These are phyloP conservation scores for Amblyjoppa proteus DNA, from an alignment of 2,888 invertebrate species.

Conservation along the genomic window DNA sequence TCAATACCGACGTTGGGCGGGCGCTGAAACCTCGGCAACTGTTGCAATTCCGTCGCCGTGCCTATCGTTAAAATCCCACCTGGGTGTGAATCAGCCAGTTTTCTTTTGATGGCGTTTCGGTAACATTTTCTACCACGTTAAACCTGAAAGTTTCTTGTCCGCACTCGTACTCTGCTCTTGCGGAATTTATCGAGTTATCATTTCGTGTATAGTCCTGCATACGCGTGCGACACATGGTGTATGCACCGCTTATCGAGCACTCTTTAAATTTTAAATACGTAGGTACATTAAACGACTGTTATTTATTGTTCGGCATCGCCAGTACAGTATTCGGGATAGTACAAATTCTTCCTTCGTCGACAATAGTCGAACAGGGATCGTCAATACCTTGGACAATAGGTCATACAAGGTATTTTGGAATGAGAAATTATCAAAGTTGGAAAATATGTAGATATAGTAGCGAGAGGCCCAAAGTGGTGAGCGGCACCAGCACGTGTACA, in stretches of 20 bases:
- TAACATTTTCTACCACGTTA: background rate
- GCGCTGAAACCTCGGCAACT: no score
- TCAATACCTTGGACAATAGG: no score
- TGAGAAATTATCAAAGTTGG: constrained; percentile 35
- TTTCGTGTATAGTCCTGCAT: background rate
- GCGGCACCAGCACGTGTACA: constrained; percentile 69
- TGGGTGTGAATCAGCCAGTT: no score
- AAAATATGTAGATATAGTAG: constrained; percentile 47
- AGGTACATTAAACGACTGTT: constrained; percentile 39
- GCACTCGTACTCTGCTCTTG: constrained; percentile 44
- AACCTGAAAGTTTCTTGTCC: constrained; percentile 40
- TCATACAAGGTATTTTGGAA: constrained; percentile 27
- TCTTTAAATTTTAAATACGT: constrained; percentile 22
- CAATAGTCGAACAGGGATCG: no score
- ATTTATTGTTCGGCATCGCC: constrained; percentile 45
- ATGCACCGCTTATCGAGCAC: constrained; percentile 6
- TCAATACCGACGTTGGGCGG: background rate
- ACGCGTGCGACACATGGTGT: background rate
- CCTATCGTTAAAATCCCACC: no score
- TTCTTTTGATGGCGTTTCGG: no score
- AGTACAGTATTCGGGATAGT: background rate
- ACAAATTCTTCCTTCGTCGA: background rate
- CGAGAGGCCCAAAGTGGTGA: constrained; percentile 54
- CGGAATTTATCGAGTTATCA: constrained; percentile 49
- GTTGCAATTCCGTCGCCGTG: background rate